phyloP scores from a whole-genome alignment of 1,140 invertebrate genomes.

The Rhynchophorus ferrugineus region DNA sequence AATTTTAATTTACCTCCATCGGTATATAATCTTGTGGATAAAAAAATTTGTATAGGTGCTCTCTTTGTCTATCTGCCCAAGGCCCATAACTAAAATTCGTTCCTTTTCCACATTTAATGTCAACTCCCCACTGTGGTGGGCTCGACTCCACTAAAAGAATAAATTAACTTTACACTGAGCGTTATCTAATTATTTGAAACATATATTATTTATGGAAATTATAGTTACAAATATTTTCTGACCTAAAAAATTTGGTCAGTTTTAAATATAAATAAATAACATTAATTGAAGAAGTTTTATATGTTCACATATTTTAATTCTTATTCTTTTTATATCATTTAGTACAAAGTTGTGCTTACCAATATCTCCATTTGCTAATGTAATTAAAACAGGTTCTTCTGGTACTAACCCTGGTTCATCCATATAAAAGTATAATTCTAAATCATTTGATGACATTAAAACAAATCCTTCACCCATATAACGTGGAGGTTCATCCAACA shows the following conservation, averaged over 20 bases:
- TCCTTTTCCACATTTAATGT: slow-evolving; percentile 93
- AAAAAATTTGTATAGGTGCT: slow-evolving; percentile 94
- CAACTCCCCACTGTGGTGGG: slow-evolving; percentile 89
- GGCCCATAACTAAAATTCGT: slow-evolving; percentile 98
- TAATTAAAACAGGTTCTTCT: slow-evolving; percentile 81
- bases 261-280: no score
- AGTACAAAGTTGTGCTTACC: no score
- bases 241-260: no score
- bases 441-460: slow-evolving; percentile 88
- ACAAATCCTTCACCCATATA: slow-evolving; percentile 99
- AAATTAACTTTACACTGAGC: background rate
- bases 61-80: slow-evolving; percentile 94
- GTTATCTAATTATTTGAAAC: background rate
- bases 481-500: slow-evolving; percentile 89
- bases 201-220: no score
- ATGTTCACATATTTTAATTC: no score
- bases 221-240: no score
- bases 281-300: no score
- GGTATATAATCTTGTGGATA: slow-evolving; percentile 85
- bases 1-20: slow-evolving; percentile 47
- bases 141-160: slow-evolving; percentile 64
- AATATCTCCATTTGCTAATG: slow-evolving; percentile 86
- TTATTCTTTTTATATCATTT: no score
- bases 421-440: slow-evolving; percentile 94
- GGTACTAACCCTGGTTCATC: slow-evolving; percentile 88